Percentiles rank a stretch among this genome's conserved stretches.
Evolutionary conservation across 2,888 invertebrate species (phyloP).

Genomic region (Stictocephala bisonia): DNA sequence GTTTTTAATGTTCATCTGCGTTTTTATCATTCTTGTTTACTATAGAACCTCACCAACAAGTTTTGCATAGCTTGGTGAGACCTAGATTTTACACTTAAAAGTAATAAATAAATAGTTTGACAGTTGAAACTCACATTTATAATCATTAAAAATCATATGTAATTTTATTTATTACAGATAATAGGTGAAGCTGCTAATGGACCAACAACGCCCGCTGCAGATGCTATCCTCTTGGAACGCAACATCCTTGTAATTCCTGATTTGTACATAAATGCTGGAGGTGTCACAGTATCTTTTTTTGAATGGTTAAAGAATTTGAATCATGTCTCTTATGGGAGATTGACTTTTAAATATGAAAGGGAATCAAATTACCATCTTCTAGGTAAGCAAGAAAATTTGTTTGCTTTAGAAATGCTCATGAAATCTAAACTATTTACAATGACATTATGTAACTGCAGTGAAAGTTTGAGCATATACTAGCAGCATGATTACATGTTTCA

Average conservation of each 20-base stretch:
- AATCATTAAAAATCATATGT: background rate
- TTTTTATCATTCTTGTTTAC: no score
- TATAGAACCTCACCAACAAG: no score
- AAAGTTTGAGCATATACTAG: no score
- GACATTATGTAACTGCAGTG: no score
- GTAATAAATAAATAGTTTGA: background rate
- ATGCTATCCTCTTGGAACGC: constrained; percentile 86
- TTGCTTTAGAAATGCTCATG: no score
- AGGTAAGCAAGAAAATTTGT: no score
- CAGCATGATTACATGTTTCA: no score
- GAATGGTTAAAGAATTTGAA: constrained; percentile 99
- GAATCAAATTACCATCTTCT: constrained; percentile 92
- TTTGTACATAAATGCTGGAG: constrained; percentile 90
- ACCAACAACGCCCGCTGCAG: constrained; percentile 95
- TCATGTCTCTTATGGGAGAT: constrained; percentile 95
- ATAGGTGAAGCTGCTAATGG: constrained; percentile 98
- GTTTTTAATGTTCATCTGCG: no score
- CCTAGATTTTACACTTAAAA: no score
- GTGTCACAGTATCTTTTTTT: constrained; percentile 98
- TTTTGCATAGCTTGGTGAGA: no score
- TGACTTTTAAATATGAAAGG: constrained; percentile 94
- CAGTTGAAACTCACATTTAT: background rate
- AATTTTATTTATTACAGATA: constrained; percentile 69
- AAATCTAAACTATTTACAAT: no score
- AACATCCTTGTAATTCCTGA: constrained; percentile 94